These are phyloP conservation scores for Dendronephthya gigantea DNA, from an alignment of 64 coral and sea anemone species.

Conservation along the genomic window DNA sequence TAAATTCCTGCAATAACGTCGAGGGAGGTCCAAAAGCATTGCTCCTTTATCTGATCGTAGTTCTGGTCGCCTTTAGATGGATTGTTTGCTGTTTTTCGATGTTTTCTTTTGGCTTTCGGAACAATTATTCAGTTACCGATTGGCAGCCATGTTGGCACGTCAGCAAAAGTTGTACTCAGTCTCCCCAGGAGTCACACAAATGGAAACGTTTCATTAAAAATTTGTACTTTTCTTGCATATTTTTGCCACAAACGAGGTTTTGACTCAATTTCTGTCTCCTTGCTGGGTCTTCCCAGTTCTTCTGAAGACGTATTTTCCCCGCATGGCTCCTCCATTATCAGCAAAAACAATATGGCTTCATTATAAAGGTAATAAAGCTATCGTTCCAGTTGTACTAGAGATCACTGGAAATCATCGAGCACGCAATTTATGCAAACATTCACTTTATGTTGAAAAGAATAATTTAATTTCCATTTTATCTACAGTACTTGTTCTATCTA, in stretches of 20 bases:
- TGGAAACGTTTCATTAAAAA: too few relatives aligned
- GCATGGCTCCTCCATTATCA: too few relatives aligned
- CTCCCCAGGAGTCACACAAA: background rate
- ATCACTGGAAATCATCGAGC: too few relatives aligned
- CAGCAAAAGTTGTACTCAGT: background rate
- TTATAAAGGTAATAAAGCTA: too few relatives aligned
- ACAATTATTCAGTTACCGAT: background rate
- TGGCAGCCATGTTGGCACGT: background rate
- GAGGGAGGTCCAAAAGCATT: background rate
- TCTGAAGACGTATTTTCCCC: too few relatives aligned
- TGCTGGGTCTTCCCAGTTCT: too few relatives aligned
- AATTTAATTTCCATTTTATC: background rate
- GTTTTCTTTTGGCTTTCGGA: background rate
- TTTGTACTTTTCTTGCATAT: too few relatives aligned
- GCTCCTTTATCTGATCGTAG: background rate
- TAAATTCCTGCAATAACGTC: background rate
- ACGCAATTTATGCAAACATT: too few relatives aligned
- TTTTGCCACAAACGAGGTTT: too few relatives aligned
- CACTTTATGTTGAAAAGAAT: conserved; percentile 3
- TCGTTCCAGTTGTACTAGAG: too few relatives aligned
- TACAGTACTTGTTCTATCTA: background rate
- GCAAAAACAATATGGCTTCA: too few relatives aligned
- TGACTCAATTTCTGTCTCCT: too few relatives aligned
- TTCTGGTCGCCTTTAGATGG: background rate
- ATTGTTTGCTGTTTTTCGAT: background rate